Evolutionary conservation across 2,888 invertebrate species (phyloP).

Genomic region (Taphrorychus bicolor): DNA sequence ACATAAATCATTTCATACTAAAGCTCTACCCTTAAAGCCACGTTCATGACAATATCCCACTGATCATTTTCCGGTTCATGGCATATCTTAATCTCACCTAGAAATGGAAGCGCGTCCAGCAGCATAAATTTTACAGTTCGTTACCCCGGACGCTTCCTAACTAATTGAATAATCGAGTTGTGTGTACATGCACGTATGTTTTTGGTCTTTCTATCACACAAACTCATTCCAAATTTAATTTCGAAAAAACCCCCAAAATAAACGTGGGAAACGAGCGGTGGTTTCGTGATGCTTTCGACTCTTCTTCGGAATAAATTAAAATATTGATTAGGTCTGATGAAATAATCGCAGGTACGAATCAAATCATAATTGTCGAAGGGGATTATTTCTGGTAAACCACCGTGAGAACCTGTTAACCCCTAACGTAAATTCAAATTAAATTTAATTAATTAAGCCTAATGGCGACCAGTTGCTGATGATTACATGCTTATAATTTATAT

Average conservation of each 20-base stretch:
- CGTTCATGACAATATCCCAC: not conserved
- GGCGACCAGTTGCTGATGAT: slow-evolving; percentile 34
- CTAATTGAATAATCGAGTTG: slow-evolving; percentile 44
- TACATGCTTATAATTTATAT: slow-evolving; percentile 40
- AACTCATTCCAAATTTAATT: slow-evolving; percentile 45
- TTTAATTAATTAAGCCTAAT: slow-evolving; percentile 42
- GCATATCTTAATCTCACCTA: slow-evolving; percentile 20
- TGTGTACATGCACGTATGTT: slow-evolving; percentile 37
- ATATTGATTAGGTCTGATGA: slow-evolving; percentile 46
- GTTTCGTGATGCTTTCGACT: slow-evolving; percentile 47
- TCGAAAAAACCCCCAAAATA: slow-evolving; percentile 39
- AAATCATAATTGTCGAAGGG: slow-evolving; percentile 41
- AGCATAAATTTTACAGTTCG: slow-evolving; percentile 39
- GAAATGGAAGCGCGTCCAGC: slow-evolving; percentile 15
- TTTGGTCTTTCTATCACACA: slow-evolving; percentile 43
- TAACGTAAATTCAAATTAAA: slow-evolving; percentile 43
- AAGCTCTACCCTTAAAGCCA: too few species aligned
- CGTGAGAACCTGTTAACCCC: slow-evolving; percentile 42
- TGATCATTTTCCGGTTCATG: not conserved
- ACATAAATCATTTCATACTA: too few species aligned
- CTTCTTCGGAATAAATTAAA: slow-evolving; percentile 48
- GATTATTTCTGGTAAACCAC: slow-evolving; percentile 44
- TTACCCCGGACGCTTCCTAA: slow-evolving; percentile 39
- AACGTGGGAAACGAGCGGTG: slow-evolving; percentile 47
- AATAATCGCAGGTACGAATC: slow-evolving; percentile 46